Percentiles rank a stretch among this genome's conserved stretches.
Conservation (phyloP, 2,888 invertebrate genomes). For the Tiphia femorata region DNA sequence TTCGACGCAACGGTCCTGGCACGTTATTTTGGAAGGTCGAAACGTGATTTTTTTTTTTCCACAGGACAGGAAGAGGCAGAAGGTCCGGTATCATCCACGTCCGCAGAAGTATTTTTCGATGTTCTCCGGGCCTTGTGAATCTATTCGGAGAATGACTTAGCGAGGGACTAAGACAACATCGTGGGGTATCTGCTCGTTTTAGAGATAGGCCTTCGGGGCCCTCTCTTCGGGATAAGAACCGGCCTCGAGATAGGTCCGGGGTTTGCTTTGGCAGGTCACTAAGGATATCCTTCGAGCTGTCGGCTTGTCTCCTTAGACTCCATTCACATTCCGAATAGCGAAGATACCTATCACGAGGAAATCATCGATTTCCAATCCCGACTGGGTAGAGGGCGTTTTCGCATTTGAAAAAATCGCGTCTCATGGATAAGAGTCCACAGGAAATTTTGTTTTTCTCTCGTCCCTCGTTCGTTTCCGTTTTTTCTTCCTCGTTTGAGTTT, state of each 20-base stretch:
- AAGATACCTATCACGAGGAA: conserved; percentile 36
- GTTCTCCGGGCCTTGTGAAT: not conserved
- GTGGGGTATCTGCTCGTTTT: conserved; percentile 34
- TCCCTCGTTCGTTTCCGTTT: not conserved
- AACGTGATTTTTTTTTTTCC: conserved; percentile 22
- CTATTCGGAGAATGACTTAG: conserved; percentile 31
- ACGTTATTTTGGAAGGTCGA: too few species aligned
- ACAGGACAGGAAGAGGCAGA: too few species aligned
- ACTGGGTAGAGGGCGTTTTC: too few species aligned
- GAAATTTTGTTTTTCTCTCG: not conserved
- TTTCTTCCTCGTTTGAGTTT: too few species aligned
- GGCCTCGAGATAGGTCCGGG: conserved; percentile 44
- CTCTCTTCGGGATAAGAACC: conserved; percentile 28
- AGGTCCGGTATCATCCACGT: not conserved
- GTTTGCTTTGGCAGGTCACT: conserved; percentile 59
- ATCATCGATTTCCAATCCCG: too few species aligned
- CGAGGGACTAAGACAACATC: conserved; percentile 44
- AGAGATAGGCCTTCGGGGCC: conserved; percentile 30
- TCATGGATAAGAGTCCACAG: too few species aligned
- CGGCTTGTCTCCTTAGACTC: conserved; percentile 16
- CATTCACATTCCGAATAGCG: conserved; percentile 24
- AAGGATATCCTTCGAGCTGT: conserved; percentile 36
- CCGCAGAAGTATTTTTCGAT: conserved; percentile 10
- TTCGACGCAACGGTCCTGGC: too few species aligned
- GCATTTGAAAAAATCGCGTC: too few species aligned